Base-by-base conservation (phyloP, 2,797 vertebrate species). In the Buceros bicornis region DNA sequence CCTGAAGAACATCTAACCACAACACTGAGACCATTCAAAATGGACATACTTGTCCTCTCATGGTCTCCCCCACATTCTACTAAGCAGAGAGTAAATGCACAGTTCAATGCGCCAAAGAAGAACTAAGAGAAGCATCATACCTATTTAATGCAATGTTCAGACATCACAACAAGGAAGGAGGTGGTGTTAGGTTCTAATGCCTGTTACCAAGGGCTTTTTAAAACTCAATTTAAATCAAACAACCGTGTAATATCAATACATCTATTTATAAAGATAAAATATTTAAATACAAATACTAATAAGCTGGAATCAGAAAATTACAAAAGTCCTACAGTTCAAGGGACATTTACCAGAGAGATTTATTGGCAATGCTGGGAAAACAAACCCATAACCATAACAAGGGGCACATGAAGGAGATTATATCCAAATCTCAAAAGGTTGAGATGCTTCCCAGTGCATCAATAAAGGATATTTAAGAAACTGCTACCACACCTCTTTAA, bases 401-500 rank as follows among this genome's bases (percentile, higher is more conserved):
- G 19, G 6, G 13, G 19, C 22, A 78, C 17, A 62, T 5, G 33
- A 85, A 93, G 11, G 11, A 82, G 13, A 64, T 48, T 45, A 54
- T 24, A 79, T 3, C 2, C 16, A 78, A 74, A 60, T 43, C 33
- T 67, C 69, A 43, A 6, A 87, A 76, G 11, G 24, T 66, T 83
- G 47, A 79, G 20, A 37, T 60, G 25, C 10, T 77, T 24, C 25
- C 10, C 19, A 22, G 14, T 28, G 14, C 16, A 74, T 12, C n/a
- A 76, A 76, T 18, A 82, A 76, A 82, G 20, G 86, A 21, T 47
- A 51, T 73, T 77, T n/a, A 87, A 90, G 18, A 87, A 94, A 73
- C 13, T 79, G 54, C 54, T 64, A 90, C 47, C 53, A 26, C 6
- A 99, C 99, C 99, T 99, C 99, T 98, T 99, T 99, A 96, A 99